Evolutionary conservation across 2,797 vertebrate genomes (phyloP), one percentile per base, ranked within the genome.

Genomic region (Buphagus erythrorhynchus): DNA sequence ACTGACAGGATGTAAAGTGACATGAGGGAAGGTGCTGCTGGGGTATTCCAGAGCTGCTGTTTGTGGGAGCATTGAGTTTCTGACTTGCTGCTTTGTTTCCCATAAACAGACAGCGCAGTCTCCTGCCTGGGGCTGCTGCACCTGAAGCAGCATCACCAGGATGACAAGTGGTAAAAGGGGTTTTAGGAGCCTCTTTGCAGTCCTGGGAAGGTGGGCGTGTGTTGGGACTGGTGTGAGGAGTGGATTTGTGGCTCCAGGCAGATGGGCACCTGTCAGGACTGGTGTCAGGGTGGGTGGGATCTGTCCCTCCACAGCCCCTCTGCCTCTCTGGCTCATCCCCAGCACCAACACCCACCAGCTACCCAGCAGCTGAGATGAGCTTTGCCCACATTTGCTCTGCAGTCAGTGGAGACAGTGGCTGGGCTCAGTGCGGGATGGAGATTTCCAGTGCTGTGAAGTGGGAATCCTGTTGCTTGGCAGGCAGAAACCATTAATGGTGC

Each of bases 201-300:
- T 40, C 29, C 58, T 57, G 17, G 29, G n/a, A 25, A 26, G 24
- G n/a, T 4, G 12, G 16, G 16, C 0, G 1, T 25, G 16, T 51
- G 25, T 24, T 71, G 25, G 38, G 25, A 16, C 15, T 18, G 63
- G 28, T 52, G 52, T 45, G 10, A 73, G 35, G 52, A 46, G 52
- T 46, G 38, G 33, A 20, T 80, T 25, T 59, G 59, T 35, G 52
- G 76, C 33, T 20, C 18, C 33, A 48, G 65, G 17, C 17, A 42
- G 73, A 35, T 0, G 0, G 73, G 16, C 11, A 17, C 3, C 0
- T 16, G 42, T 21, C 0, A 0, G 45, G 33, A 31, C 24, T 36
- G 6, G 3, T 31, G 45, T 31, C 9, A 16, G 71, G 74, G 19
- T 0, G 0, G 42, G 22, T 5, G 73, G 11, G 13, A 20, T 80